These are phyloP conservation scores for Taenioides sp. DNA, from an alignment of 2,797 vertebrate species.

Conservation along the genomic window DNA sequence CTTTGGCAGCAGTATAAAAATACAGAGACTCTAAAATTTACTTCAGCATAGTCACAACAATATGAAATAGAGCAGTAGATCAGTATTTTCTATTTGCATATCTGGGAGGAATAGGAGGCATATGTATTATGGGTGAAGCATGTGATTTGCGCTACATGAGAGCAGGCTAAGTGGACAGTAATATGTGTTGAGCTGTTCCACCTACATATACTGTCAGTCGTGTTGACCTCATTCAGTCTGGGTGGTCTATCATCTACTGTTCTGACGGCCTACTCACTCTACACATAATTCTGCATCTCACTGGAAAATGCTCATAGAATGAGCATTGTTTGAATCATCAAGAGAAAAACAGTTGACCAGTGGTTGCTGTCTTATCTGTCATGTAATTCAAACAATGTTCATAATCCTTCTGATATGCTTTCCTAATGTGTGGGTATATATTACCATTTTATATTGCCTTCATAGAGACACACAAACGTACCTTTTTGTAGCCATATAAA, in stretches of 20 bases:
- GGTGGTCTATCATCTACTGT: conserved; percentile 51
- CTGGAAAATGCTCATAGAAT: conserved; percentile 1
- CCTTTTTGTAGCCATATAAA: not conserved
- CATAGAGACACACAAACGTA: not conserved
- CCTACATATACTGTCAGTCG: conserved; percentile 48
- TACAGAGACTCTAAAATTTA: not conserved
- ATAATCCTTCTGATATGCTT: not conserved
- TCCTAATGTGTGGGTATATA: not conserved
- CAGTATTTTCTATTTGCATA: not conserved
- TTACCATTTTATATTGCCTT: not conserved
- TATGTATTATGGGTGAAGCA: conserved; percentile 30
- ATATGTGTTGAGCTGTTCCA: conserved; percentile 48
- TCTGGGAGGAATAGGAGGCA: conserved; percentile 10
- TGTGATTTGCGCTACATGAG: conserved; percentile 34
- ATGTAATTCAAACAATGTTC: not conserved
- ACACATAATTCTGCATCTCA: conserved; percentile 1
- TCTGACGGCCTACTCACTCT: conserved; percentile 42
- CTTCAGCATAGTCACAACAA: not conserved
- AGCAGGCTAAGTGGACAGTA: conserved; percentile 57
- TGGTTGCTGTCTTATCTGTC: not conserved
- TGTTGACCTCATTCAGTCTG: conserved; percentile 63
- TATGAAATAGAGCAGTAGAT: not conserved
- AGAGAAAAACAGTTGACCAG: not conserved
- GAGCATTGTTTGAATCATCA: not conserved
- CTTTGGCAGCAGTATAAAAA: not conserved